These are phyloP conservation scores for Nowickia ferox DNA, from an alignment of 2,888 invertebrate genomes.

Conservation along the genomic window DNA sequence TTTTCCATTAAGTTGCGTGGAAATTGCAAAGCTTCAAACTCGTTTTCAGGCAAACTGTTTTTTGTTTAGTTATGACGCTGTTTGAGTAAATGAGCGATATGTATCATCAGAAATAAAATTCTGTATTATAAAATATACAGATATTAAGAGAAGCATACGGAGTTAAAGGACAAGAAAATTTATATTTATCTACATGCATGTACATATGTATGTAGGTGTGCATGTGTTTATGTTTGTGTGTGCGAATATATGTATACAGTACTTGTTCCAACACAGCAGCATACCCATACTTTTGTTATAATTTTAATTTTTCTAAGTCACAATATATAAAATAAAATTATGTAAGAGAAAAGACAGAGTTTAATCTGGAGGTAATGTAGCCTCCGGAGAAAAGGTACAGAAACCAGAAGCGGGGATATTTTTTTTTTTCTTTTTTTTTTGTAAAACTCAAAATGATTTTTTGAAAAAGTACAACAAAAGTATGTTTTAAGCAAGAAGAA, in stretches of 20 bases:
- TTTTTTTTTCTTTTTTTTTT: too few species aligned
- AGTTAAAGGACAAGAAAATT: neutral
- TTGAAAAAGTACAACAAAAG: neutral
- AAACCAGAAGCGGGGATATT: neutral
- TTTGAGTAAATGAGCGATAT: too few species aligned
- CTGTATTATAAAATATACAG: slow-evolving; percentile 13
- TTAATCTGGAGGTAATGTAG: slow-evolving; percentile 43
- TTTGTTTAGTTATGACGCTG: too few species aligned
- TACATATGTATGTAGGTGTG: slow-evolving; percentile 8
- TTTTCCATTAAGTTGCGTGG: too few species aligned
- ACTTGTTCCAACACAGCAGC: slow-evolving; percentile 47
- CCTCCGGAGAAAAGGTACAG: neutral
- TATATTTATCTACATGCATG: neutral
- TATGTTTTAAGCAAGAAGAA: neutral
- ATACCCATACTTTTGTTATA: slow-evolving; percentile 62
- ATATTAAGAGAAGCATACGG: neutral
- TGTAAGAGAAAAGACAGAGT: slow-evolving; percentile 48
- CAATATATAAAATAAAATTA: slow-evolving; percentile 26
- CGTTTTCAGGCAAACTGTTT: too few species aligned
- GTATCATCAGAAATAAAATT: slow-evolving; percentile 34
- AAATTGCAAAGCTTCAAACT: too few species aligned
- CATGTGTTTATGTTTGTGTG: too few species aligned
- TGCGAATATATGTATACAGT: neutral
- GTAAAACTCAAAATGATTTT: neutral
- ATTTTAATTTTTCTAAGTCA: slow-evolving; percentile 42